Conservation (phyloP, 2,888 invertebrate species). For the Leptothorax acervorum region DNA sequence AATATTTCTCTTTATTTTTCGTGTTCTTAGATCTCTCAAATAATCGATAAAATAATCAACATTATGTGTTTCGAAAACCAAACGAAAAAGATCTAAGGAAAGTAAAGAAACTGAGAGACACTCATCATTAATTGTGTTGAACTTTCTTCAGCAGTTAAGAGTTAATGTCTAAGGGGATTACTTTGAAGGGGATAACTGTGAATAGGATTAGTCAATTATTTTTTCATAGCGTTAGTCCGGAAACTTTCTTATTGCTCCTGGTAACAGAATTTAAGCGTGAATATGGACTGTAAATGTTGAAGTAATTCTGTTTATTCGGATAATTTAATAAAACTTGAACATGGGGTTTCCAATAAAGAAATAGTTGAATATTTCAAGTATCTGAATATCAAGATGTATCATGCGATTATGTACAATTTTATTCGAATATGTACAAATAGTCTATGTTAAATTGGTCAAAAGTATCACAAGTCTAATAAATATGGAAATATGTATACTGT, state of each 20-base stretch:
- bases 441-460: constrained; percentile 17
- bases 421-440: constrained; percentile 11
- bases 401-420: neutral
- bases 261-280: neutral
- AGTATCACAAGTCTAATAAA: constrained; percentile 36
- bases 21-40: neutral
- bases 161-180: constrained; percentile 3
- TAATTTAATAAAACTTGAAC: constrained; percentile 19
- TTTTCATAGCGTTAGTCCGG: neutral
- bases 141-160: neutral
- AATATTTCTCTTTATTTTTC: constrained; percentile 9
- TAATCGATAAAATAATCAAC: neutral
- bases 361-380: constrained; percentile 22
- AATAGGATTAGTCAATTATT: constrained; percentile 9
- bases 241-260: constrained; percentile 18
- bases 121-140: neutral
- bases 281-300: neutral
- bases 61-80: neutral
- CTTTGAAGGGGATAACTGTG: neutral
- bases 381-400: constrained; percentile 16
- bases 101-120: neutral
- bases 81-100: neutral
- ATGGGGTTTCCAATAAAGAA: neutral
- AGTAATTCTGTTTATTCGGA: constrained; percentile 17
- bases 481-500: neutral